These are phyloP conservation scores for Bungarus multicinctus DNA, from an alignment of 2,113 vertebrate species.

Conservation along the genomic window DNA sequence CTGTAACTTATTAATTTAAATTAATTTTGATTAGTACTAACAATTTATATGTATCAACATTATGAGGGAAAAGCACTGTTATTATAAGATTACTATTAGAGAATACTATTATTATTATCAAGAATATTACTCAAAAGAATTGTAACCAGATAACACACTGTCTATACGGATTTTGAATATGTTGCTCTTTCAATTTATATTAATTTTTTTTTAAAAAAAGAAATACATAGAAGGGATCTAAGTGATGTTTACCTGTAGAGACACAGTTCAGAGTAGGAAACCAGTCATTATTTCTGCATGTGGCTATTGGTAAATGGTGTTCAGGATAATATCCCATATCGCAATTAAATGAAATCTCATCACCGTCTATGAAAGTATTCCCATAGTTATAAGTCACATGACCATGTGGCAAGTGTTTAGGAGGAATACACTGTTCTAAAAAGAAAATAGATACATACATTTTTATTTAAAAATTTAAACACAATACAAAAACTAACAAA, in stretches of 20 bases:
- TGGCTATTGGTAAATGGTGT: neutral
- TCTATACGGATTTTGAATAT: too few species aligned
- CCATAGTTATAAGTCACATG: neutral
- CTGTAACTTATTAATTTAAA: too few species aligned
- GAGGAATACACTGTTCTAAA: conserved; percentile 1
- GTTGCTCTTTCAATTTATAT: too few species aligned
- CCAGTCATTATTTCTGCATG: conserved; percentile 4
- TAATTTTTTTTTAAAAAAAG: too few species aligned
- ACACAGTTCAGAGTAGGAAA: neutral
- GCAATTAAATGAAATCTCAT: neutral
- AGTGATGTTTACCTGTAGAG: neutral
- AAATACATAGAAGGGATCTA: neutral
- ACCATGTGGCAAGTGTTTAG: conserved; percentile 1
- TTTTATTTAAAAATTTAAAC: neutral
- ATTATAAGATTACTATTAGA: too few species aligned
- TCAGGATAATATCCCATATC: conserved; percentile 2
- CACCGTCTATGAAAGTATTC: neutral
- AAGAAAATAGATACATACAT: neutral
- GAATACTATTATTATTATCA: too few species aligned
- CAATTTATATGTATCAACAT: too few species aligned
- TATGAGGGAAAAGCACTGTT: too few species aligned
- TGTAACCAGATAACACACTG: too few species aligned
- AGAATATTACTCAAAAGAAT: too few species aligned
- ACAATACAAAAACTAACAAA: neutral
- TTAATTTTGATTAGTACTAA: too few species aligned